These are phyloP conservation scores for Drosophila barbarae DNA, from an alignment of 2,888 invertebrate genomes.

Conservation along the genomic window DNA sequence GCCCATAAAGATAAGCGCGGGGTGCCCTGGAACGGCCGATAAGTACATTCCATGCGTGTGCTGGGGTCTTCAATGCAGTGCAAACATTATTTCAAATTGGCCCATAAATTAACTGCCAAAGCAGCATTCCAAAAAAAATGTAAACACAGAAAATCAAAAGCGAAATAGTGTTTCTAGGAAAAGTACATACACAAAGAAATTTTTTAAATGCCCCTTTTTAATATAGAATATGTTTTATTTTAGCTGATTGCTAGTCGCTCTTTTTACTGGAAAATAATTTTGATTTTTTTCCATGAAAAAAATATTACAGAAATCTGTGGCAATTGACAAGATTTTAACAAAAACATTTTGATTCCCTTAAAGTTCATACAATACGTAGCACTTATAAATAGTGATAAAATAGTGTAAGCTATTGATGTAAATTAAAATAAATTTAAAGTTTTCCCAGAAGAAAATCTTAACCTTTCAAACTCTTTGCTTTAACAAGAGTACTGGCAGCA, in stretches of 20 bases:
- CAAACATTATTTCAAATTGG: conserved; percentile 42
- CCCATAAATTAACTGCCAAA: conserved; percentile 31
- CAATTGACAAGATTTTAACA: no score
- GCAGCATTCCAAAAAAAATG: background rate
- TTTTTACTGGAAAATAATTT: background rate
- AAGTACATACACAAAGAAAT: background rate
- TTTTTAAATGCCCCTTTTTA: background rate
- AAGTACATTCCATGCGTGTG: conserved; percentile 23
- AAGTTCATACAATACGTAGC: no score
- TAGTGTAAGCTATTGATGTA: background rate
- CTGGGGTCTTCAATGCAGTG: conserved; percentile 12
- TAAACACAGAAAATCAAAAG: background rate
- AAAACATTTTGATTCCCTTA: no score
- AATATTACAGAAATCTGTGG: background rate
- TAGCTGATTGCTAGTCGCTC: background rate
- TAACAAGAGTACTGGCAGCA: background rate
- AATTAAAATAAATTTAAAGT: background rate
- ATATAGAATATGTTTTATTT: background rate
- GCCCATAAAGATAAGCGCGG: conserved; percentile 59
- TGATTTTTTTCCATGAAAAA: background rate
- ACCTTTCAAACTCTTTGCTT: background rate
- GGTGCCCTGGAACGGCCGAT: conserved; percentile 31
- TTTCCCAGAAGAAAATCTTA: background rate
- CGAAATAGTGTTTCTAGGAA: conserved; percentile 1
- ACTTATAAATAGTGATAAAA: no score